phyloP scores from a whole-genome alignment of 2,113 vertebrate species.

The Notarius lentiginosus region DNA sequence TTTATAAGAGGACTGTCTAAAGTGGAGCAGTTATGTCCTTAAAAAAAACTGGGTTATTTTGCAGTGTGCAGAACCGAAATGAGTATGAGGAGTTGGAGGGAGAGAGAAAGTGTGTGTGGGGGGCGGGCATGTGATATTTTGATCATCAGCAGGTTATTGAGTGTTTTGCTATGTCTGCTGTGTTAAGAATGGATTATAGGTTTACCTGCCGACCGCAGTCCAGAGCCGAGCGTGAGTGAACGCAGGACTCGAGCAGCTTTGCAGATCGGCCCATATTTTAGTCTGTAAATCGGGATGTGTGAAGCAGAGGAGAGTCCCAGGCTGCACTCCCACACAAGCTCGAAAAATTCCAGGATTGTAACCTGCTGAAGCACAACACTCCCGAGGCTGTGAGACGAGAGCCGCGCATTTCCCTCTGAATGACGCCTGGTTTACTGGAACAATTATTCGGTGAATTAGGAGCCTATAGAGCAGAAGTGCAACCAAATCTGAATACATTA shows the following conservation, averaged over 20 bases:
- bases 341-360: neutral
- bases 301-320: neutral
- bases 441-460: neutral
- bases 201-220: slow-evolving; percentile 51
- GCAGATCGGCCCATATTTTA: slow-evolving; percentile 52
- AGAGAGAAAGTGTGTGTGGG: neutral
- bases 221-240: slow-evolving; percentile 44
- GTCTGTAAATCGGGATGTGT: slow-evolving; percentile 50
- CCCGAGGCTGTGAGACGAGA: neutral
- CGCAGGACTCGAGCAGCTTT: slow-evolving; percentile 55
- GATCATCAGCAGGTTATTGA: neutral
- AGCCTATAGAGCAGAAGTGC: neutral
- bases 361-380: neutral
- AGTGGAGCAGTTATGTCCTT: neutral
- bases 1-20: neutral
- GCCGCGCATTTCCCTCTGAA: neutral
- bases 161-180: slow-evolving; percentile 13
- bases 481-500: neutral
- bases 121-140: slow-evolving; percentile 2
- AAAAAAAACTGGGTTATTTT: neutral
- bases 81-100: neutral
- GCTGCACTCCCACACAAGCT: neutral
- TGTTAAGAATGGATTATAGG: slow-evolving; percentile 45
- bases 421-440: neutral
- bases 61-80: neutral